phyloP scores from a whole-genome alignment of 2,797 vertebrate species.

The Sandelia bainsii region DNA sequence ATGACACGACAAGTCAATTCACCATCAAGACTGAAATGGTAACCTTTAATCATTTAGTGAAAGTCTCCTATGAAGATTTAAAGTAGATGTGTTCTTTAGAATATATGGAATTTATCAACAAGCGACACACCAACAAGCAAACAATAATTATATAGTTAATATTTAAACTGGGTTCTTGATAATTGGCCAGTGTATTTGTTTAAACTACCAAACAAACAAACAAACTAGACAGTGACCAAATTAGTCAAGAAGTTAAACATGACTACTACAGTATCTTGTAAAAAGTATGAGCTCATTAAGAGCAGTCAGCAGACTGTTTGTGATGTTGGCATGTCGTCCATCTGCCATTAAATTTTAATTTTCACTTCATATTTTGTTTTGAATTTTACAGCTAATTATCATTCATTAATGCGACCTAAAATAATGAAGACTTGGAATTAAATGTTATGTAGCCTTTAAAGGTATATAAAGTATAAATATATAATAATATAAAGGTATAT shows the following conservation, averaged over 20 bases:
- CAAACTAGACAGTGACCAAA: conserved; percentile 60
- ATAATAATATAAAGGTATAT: too few relatives aligned
- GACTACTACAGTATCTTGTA: conserved; percentile 28
- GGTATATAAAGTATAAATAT: neutral
- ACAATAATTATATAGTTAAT: conserved; percentile 26
- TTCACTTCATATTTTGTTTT: conserved; percentile 40
- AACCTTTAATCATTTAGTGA: neutral
- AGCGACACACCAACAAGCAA: neutral
- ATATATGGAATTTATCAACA: neutral
- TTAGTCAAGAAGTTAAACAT: conserved; percentile 48
- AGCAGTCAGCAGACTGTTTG: conserved; percentile 42
- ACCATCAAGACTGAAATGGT: conserved; percentile 7
- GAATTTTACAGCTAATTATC: conserved; percentile 45
- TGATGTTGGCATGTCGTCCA: conserved; percentile 38
- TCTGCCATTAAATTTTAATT: conserved; percentile 46
- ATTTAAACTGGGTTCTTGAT: conserved; percentile 49
- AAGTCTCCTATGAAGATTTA: neutral
- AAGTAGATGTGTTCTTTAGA: neutral
- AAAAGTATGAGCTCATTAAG: conserved; percentile 50
- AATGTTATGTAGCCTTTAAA: conserved; percentile 28
- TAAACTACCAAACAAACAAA: conserved; percentile 39
- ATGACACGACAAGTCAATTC: conserved; percentile 56
- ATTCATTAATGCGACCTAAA: conserved; percentile 45
- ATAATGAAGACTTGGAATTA: conserved; percentile 31
- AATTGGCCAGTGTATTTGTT: conserved; percentile 54